Base-by-base conservation (phyloP, 2,113 vertebrate species). In the Oostethus manadensis region DNA sequence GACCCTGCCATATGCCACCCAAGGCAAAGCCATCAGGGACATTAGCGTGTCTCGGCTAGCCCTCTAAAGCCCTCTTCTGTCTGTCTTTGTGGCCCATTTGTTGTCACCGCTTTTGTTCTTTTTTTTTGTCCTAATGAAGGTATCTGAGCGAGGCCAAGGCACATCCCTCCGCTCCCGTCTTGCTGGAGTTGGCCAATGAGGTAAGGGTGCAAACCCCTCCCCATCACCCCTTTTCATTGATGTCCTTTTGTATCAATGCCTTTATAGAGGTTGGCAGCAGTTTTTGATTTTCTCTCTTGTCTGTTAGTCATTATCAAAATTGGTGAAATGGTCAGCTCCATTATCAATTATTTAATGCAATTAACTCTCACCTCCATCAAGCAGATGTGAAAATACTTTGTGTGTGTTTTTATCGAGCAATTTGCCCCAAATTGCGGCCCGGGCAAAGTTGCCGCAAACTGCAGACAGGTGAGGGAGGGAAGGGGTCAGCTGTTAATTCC, bases 181-280 rank as follows among this genome's bases (percentile, higher is more conserved):
- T 99, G 74, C 89, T 98, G 85, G 91, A 94, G 69, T 81, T 99
- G 83, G 94, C 97, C 88, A 95, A 94, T 91, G 92, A 98, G 95
- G 97, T 99, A 96, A 93, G 88, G 66, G 61, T 51, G 26, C 59
- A 60, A 68, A 58, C 51, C 81, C 56, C 33, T 6, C 0, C 14
- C 51, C 13, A 63, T 45, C 66, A 55, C 33, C 14, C 20, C 38
- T 38, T 11, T 49, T 43, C 53, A 40, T 57, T 58, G 35, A 55
- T 55, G 45, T 51, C 44, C 33, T 76, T 68, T 47, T 63, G 58
- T 62, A 81, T 80, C 88, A 89, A 87, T 65, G 44, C 21, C 60
- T 35, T 56, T 14, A 60, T 50, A 50, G 16, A 79, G 72, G 76
- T 68, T 71, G 82, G 84, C 77, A 81, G 87, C 86, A 78, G 76